phyloP scores from a whole-genome alignment of 1,140 invertebrate genomes.

The Magallana angulata region DNA sequence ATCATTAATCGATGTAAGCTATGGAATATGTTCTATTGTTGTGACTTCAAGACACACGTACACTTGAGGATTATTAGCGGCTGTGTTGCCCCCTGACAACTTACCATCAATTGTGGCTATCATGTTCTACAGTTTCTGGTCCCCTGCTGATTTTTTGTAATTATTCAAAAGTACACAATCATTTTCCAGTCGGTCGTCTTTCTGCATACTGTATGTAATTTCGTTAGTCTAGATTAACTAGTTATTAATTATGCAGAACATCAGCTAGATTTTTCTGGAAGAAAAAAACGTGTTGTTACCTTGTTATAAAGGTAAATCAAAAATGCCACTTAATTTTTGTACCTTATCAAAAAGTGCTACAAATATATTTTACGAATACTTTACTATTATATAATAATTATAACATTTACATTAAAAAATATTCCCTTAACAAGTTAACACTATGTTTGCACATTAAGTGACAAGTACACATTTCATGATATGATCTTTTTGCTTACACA shows the following conservation, averaged over 20 bases:
- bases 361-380: no score
- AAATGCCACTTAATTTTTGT: no score
- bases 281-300: no score
- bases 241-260: background rate
- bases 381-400: no score
- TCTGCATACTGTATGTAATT: background rate
- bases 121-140: background rate
- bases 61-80: background rate
- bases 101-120: background rate
- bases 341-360: no score
- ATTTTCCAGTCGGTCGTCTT: background rate
- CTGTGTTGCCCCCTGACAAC: background rate
- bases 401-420: no score
- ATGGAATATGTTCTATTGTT: background rate
- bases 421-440: no score
- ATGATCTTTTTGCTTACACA: no score
- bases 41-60: background rate
- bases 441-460: no score
- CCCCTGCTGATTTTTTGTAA: background rate
- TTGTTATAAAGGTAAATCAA: no score
- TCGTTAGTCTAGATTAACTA: background rate
- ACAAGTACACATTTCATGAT: no score
- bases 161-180: slow-evolving; percentile 17
- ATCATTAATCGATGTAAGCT: no score
- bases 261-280: background rate